These are phyloP conservation scores for Rapana venosa DNA, from an alignment of 2,888 invertebrate species.

Conservation along the genomic window DNA sequence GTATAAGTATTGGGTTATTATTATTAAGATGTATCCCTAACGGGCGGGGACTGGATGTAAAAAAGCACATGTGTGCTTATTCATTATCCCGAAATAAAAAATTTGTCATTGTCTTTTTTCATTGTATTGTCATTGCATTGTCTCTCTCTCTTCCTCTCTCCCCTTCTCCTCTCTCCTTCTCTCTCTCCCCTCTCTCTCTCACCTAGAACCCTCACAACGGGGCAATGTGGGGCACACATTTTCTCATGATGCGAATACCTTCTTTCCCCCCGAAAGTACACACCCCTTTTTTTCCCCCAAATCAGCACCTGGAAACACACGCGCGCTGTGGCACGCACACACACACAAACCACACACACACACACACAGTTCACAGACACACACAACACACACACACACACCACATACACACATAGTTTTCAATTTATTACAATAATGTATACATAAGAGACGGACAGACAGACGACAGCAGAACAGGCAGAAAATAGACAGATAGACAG, in stretches of 20 bases:
- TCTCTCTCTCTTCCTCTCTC: conserved; percentile 11
- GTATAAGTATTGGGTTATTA: too few species aligned
- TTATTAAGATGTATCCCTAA: too few species aligned
- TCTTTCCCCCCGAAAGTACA: conserved; percentile 79
- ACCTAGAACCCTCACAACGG: conserved; percentile 79
- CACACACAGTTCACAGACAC: background rate
- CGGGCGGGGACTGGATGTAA: too few species aligned
- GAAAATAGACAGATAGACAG: too few species aligned
- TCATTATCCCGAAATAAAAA: too few species aligned
- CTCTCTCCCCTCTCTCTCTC: conserved; percentile 36
- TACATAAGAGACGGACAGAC: too few species aligned
- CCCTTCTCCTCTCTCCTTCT: background rate
- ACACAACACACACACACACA: background rate
- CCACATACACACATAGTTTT: background rate
- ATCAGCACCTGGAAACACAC: conserved; percentile 75
- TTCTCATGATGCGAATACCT: conserved; percentile 76
- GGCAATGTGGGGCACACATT: conserved; percentile 76
- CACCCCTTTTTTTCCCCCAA: conserved; percentile 79
- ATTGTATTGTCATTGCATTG: too few species aligned
- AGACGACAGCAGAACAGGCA: too few species aligned
- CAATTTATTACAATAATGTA: background rate
- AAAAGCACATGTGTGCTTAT: too few species aligned
- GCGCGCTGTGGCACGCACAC: background rate
- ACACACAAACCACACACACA: background rate
- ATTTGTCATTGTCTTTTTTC: too few species aligned